Conservation (phyloP, 2,888 invertebrate species). For the Epinotia demarniana region DNA sequence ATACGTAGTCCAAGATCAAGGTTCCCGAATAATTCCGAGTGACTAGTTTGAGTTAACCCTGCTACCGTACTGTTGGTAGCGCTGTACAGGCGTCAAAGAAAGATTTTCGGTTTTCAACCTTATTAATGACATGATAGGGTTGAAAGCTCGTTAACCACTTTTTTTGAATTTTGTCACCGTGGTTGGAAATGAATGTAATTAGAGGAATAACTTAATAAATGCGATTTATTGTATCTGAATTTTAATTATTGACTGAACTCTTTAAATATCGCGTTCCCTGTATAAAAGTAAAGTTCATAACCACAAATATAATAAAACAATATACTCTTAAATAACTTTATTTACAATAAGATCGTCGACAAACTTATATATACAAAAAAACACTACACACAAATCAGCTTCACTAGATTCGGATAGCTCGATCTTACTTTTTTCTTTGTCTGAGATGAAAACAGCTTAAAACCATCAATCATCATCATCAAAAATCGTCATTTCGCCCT, state of each 20-base stretch:
- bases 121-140: not conserved
- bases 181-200: conserved; percentile 23
- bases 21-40: conserved; percentile 21
- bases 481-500: too few relatives aligned
- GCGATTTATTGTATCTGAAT: conserved; percentile 9
- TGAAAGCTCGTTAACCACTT: not conserved
- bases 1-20: not conserved
- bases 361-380: too few relatives aligned
- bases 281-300: not conserved
- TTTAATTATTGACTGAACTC: too few relatives aligned
- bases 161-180: conserved; percentile 2
- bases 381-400: too few relatives aligned
- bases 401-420: too few relatives aligned
- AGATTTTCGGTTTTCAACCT: not conserved
- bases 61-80: not conserved
- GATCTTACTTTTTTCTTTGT: too few relatives aligned
- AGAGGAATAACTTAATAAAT: conserved; percentile 34
- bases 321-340: not conserved
- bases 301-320: not conserved
- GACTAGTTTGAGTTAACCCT: not conserved
- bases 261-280: too few relatives aligned
- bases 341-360: not conserved
- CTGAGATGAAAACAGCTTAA: too few relatives aligned
- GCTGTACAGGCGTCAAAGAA: not conserved
- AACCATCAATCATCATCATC: too few relatives aligned